Evolutionary conservation across 2,113 vertebrate genomes (phyloP), one percentile per base, ranked within the genome.

Genomic region (Caloenas nicobarica): DNA sequence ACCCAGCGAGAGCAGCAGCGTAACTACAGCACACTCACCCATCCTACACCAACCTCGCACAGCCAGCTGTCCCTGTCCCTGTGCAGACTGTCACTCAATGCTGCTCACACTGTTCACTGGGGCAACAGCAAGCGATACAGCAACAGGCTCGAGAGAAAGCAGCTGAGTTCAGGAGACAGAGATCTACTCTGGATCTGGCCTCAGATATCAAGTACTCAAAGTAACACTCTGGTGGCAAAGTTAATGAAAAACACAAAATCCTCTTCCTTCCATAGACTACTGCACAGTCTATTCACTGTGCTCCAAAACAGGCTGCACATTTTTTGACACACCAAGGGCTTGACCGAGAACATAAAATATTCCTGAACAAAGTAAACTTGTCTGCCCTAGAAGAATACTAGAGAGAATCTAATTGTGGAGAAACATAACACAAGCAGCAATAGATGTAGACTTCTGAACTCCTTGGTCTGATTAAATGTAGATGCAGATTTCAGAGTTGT

Each of bases 1-100:
- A 58, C 29, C 56, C 64, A 18, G 21, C 0, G 8, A 65, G 64
- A 61, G 36, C 15, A 66, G 3, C n/a, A 38, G 76, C 4, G 1
- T 4, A 33, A 69, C 33, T 50, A 42, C 58, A 93, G 68, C 42
- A 22, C 70, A 16, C 24, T 36, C 60, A 25, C 5, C 74, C n/a
- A 2, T 23, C 28, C 72, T 26, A 36, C 56, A 34, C 16, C 58
- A 31, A 1, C 33, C 40, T 5, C 24, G 64, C 69, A 33, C 26
- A 28, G 69, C 5, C 58, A 51, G 61, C 56, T 28, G 3, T 7
- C 46, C 18, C 56, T 28, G 3, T 7, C 40, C 18, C 73, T 23
- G 11, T 5, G 65, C 46, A 31, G 29, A 46, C 28, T 53, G 26
- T 4, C 40, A 23, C 46, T 65, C 40, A 61, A 1, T 3, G 3